Conservation (phyloP, 2,797 vertebrate genomes). For the Pteronotus mesoamericanus region DNA sequence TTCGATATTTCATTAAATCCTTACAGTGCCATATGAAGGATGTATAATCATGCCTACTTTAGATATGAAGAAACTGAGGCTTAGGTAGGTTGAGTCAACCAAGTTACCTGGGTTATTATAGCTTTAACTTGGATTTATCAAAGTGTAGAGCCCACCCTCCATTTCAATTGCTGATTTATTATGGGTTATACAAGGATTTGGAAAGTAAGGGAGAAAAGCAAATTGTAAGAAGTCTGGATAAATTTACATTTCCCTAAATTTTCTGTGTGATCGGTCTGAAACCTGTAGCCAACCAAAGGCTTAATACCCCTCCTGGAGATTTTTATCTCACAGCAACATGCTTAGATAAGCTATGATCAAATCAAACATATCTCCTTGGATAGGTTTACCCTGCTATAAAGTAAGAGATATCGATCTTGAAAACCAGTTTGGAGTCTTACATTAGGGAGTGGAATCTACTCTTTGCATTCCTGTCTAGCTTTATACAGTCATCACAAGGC, state of each 20-base stretch:
- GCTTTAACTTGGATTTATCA: background rate
- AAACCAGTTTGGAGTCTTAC: slow-evolving; percentile 52
- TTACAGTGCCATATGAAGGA: background rate
- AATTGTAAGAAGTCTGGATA: background rate
- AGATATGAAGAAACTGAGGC: background rate
- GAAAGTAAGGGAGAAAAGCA: background rate
- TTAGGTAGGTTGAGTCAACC: background rate
- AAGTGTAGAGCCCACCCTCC: background rate
- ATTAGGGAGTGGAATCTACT: slow-evolving; percentile 21
- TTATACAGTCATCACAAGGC: slow-evolving; percentile 17
- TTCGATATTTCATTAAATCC: background rate
- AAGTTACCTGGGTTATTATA: background rate
- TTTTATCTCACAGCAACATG: background rate
- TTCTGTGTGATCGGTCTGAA: background rate
- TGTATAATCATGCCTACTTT: background rate
- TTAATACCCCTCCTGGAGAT: background rate
- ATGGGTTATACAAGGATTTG: background rate
- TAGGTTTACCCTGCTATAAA: slow-evolving; percentile 42
- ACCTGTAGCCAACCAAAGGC: background rate
- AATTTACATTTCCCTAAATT: background rate
- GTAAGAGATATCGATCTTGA: slow-evolving; percentile 53
- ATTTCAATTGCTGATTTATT: background rate
- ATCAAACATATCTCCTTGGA: background rate
- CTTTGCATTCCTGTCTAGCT: slow-evolving; percentile 41
- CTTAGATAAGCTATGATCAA: background rate